Conservation (phyloP, 1,140 invertebrate genomes). For the Gryllus bimaculatus region DNA sequence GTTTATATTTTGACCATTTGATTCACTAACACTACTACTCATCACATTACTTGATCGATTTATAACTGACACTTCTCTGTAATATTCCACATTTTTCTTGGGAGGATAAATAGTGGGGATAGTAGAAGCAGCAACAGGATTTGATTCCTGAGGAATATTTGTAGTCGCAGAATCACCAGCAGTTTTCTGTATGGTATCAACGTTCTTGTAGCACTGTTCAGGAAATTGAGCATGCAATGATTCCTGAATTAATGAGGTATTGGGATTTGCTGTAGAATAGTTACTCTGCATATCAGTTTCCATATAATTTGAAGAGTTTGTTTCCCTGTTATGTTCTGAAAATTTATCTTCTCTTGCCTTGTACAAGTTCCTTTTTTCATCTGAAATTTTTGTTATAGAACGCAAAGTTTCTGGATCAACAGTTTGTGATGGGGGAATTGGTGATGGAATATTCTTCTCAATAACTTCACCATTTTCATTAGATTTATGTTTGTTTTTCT, state of each 20-base stretch:
- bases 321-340: too few species aligned
- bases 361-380: too few species aligned
- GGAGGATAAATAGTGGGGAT: constrained; percentile 10
- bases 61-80: constrained; percentile 6
- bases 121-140: constrained; percentile 6
- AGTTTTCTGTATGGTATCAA: not conserved
- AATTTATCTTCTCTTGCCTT: too few species aligned
- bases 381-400: not conserved
- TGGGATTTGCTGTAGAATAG: not conserved
- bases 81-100: not conserved
- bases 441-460: not conserved
- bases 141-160: not conserved
- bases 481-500: not conserved
- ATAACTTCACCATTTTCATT: not conserved
- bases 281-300: not conserved
- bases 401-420: not conserved
- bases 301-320: too few species aligned
- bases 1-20: not conserved
- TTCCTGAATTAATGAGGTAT: not conserved
- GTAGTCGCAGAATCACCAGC: not conserved
- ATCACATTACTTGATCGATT: not conserved
- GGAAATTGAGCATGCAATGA: not conserved
- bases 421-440: not conserved
- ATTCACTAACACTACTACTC: not conserved
- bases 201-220: not conserved